Conservation (phyloP, 2,113 vertebrate genomes). For the Leucosticte australis region DNA sequence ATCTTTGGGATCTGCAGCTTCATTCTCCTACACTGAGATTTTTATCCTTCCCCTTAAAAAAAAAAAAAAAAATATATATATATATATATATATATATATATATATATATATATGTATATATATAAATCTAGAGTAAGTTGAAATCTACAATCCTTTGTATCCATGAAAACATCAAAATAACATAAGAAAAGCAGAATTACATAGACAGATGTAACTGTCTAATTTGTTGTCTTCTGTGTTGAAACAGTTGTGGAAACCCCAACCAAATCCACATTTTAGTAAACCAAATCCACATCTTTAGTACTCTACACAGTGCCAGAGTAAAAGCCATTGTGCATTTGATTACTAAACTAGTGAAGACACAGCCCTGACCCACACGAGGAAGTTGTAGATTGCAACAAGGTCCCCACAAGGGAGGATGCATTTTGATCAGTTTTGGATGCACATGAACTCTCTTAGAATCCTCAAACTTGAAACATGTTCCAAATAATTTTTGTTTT, state of each 20-base stretch:
- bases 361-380: fast-evolving
- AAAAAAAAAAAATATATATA: background rate
- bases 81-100: too few relatives aligned
- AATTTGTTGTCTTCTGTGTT: background rate
- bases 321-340: background rate
- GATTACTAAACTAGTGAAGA: background rate
- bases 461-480: background rate
- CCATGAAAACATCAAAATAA: too few relatives aligned
- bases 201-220: background rate
- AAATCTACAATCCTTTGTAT: background rate
- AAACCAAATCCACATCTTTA: background rate
- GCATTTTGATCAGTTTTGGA: background rate
- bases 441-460: background rate
- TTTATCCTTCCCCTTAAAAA: background rate
- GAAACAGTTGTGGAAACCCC: background rate
- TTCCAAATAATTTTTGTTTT: background rate
- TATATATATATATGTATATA: too few relatives aligned
- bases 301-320: background rate
- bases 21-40: background rate
- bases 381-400: background rate
- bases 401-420: background rate
- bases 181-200: background rate
- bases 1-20: background rate
- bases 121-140: background rate
- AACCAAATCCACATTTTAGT: background rate